Evolutionary conservation across 2,888 invertebrate species (phyloP).

Genomic region (Adineta ricciae): DNA sequence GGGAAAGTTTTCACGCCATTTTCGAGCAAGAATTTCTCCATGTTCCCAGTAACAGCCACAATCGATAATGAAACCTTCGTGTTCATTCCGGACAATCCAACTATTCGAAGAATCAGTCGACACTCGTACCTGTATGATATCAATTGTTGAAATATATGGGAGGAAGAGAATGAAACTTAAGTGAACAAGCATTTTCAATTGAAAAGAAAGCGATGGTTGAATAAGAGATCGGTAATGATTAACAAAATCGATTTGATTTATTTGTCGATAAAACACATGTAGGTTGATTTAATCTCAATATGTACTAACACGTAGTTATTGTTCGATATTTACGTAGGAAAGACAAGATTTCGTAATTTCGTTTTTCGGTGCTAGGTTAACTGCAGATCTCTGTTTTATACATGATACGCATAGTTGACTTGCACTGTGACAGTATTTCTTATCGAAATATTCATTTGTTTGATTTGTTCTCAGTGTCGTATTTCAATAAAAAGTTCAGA

Average conservation of each 20-base stretch:
- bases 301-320: neutral
- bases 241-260: neutral
- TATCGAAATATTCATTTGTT: no score
- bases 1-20: neutral
- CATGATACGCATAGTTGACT: no score
- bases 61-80: slow-evolving; percentile 21
- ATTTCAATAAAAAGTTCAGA: no score
- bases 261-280: neutral
- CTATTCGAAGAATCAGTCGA: neutral
- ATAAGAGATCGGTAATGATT: neutral
- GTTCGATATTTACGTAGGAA: neutral
- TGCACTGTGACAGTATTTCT: no score
- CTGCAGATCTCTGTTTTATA: no score
- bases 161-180: neutral
- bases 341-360: no score
- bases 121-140: neutral
- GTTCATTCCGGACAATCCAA: neutral
- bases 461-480: no score
- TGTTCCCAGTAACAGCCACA: slow-evolving; percentile 18
- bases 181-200: neutral
- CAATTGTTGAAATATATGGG: neutral
- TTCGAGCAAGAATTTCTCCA: neutral
- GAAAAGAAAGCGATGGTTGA: neutral
- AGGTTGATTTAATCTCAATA: neutral
- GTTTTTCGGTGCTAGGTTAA: no score